Base-by-base conservation (phyloP, 2,113 vertebrate species). In the Corythaeola cristata region DNA sequence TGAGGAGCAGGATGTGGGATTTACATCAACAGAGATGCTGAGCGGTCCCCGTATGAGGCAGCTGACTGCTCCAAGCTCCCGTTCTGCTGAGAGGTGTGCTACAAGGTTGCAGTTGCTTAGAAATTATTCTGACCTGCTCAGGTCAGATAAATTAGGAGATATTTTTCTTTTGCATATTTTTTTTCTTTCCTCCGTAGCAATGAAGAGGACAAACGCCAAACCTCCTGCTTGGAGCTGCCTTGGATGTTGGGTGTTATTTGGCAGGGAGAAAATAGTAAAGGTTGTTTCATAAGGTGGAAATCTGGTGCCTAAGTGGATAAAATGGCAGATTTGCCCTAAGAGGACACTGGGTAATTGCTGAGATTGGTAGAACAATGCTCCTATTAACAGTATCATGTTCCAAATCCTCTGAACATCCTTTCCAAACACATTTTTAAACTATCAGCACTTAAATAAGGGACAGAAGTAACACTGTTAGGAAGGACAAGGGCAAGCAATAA, bases 351-450 rank as follows among this genome's bases (percentile, higher is more conserved):
- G 39, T 68, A 86, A 63, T 84, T 77, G 81, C 75, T 44, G 56
- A 88, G 64, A 68, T 53, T 49, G 58, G 41, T 49, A 83, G 73
- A 91, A 88, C 49, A 92, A 75, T 24, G 72, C n/a, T 93, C 16
- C 68, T 50, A 21, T 72, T 97, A 93, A 80, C 41, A 63, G 75
- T n/a, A 53, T 59, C 37, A 5, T n/a, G 72, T 68, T 91, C 89
- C 72, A 92, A 92, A 69, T 47, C 90, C 77, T 53, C 81, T 67
- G 60, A 84, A 72, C n/a, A 19, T 28, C 58, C 74, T 83, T 80
- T 88, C 66, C 74, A 92, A 94, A 92, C 83, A 74, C n/a, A 68
- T 86, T 89, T 96, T 92, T 72, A 91, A 93, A 69, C 45, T 58
- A 64, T 75, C 78, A 72, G 77, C 67, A 71, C 44, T 92, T 86